Evolutionary conservation across 2,113 vertebrate species (phyloP).

Genomic region (Brachyistius frenatus): DNA sequence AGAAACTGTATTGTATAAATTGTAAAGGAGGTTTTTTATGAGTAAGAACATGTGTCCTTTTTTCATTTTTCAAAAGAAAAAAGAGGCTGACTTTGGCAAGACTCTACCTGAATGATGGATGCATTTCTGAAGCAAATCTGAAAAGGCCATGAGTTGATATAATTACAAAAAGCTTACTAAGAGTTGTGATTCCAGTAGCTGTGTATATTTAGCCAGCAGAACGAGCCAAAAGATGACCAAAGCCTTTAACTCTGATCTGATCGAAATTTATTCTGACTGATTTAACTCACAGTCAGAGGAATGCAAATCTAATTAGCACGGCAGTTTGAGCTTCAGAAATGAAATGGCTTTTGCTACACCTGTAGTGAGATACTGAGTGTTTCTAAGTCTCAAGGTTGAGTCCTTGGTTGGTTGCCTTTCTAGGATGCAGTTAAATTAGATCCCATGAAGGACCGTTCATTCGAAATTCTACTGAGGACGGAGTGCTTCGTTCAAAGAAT

Average conservation of each 20-base stretch:
- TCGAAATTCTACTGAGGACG: too few species aligned
- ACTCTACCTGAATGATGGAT: conserved; percentile 41
- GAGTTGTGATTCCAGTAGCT: conserved; percentile 38
- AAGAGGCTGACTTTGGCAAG: conserved; percentile 15
- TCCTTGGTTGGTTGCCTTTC: too few species aligned
- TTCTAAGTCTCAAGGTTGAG: too few species aligned
- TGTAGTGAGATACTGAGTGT: too few species aligned
- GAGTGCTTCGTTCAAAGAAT: too few species aligned
- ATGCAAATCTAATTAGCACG: background rate
- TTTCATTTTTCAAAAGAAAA: too few species aligned
- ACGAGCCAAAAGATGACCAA: too few species aligned
- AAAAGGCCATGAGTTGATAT: conserved; percentile 38
- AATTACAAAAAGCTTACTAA: conserved; percentile 38
- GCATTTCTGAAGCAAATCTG: conserved; percentile 45
- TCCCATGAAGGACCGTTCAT: too few species aligned
- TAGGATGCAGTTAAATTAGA: too few species aligned
- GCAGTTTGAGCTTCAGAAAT: conserved; percentile 1
- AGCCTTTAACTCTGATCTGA: background rate
- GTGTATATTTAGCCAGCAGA: too few species aligned
- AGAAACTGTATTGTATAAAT: conserved; percentile 26
- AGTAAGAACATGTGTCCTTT: conserved; percentile 10
- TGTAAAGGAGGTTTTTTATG: conserved; percentile 26
- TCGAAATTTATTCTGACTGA: conserved; percentile 7
- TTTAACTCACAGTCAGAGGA: background rate
- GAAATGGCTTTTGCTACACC: background rate